Percentiles rank a stretch among this genome's conserved stretches.
These are phyloP conservation scores for Oxycera nigricornis DNA, from an alignment of 2,888 invertebrate genomes.

Conservation along the genomic window DNA sequence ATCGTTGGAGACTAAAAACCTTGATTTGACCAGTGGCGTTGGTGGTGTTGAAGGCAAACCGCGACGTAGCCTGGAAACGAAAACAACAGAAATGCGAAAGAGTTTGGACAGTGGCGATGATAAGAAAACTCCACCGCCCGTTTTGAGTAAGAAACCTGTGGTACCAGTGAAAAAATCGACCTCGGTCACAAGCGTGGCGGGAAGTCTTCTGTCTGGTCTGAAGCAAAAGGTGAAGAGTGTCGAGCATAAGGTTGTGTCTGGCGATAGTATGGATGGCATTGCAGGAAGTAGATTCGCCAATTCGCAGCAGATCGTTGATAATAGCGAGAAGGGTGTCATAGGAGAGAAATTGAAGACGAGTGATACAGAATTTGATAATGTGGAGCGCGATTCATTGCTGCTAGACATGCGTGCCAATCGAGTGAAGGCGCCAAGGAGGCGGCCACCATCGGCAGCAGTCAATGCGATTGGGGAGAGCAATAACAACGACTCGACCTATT, in stretches of 20 bases:
- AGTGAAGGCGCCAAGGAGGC: conserved; percentile 66
- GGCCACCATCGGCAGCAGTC: conserved; percentile 66
- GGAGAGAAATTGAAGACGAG: conserved; percentile 55
- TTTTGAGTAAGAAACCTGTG: conserved; percentile 69
- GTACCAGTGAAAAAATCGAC: conserved; percentile 75
- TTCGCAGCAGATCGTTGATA: conserved; percentile 51
- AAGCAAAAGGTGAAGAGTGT: conserved; percentile 67
- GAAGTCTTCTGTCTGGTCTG: conserved; percentile 68
- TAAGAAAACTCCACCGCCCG: conserved; percentile 63
- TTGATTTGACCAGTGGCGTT: conserved; percentile 53
- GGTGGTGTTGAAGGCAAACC: conserved; percentile 45
- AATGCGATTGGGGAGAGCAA: conserved; percentile 56
- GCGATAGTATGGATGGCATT: conserved; percentile 63
- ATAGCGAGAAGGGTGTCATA: conserved; percentile 51
- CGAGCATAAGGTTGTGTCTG: conserved; percentile 64
- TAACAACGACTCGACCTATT: conserved; percentile 55
- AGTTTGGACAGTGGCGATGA: conserved; percentile 61
- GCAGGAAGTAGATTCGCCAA: conserved; percentile 60
- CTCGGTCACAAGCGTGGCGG: conserved; percentile 66
- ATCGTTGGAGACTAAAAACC: conserved; percentile 62
- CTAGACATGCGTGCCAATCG: conserved; percentile 71
- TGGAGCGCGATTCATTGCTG: conserved; percentile 69
- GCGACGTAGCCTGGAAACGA: conserved; percentile 46
- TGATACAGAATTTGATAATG: conserved; percentile 68
- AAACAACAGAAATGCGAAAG: conserved; percentile 56